Base-by-base conservation (phyloP, 23 tunicate species). In the Oikopleura dioica region DNA sequence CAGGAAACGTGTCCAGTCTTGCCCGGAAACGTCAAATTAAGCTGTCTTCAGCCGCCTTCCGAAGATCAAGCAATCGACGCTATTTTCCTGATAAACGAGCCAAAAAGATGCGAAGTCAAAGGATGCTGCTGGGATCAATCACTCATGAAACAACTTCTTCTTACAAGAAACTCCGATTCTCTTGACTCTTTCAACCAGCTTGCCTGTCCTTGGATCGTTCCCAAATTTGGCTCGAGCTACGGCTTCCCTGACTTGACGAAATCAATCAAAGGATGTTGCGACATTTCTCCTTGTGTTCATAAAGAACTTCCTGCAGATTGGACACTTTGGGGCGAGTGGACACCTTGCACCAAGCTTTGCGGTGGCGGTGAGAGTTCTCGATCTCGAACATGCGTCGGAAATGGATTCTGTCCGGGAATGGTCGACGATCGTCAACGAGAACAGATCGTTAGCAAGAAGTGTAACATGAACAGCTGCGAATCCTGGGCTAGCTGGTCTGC, bases 311-410 rank as follows among this genome's bases (percentile, higher is more conserved):
- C 72, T 16, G 72, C 72, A 21, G 72, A 63, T 2, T 63, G 72
- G 72, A 63, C 72, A 63, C 33, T 63, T 2, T 63, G 72, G 72
- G 72, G 72, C 33, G 72, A 63, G 33, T 63, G 72, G 72, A 63
- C 72, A 23, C 32, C 16, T 2, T 63, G 72, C 33, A 63, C 72
- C 16, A 23, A 63, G 26, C 29, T 16, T 2, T 63, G 72, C 33
- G 72, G 72, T 2, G 72, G 72, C 30, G 72, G 72, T 2, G 72
- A 63, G 33, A 16, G 32, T 28, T 2, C 26, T 63, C 72, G 72
- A 63, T 63, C 72, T 28, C 72, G 72, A 12, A 12, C 72, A 2
- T 63, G 72, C 33, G 26, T 63, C 29, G 72, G 72, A 63, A 63
- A 63, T 28, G 72, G 72, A 12, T 63, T 63, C 72, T 63, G 72